phyloP scores from a whole-genome alignment of 2,797 vertebrate species.

The Pangasius sanitwongsei region DNA sequence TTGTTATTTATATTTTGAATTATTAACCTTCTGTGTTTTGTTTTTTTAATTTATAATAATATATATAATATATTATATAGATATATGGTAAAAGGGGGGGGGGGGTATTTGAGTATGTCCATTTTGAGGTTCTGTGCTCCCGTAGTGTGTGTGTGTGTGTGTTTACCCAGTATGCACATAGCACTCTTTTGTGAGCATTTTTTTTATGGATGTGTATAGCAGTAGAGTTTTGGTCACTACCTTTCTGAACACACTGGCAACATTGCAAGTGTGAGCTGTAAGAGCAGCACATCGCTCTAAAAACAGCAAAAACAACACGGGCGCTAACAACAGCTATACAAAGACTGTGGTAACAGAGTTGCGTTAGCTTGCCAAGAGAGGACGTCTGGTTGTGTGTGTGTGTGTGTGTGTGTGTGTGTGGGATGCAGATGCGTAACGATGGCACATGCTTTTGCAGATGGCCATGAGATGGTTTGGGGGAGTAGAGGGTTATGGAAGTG shows the following conservation, averaged over 20 bases:
- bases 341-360: constrained; percentile 37
- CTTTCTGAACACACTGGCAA: background rate
- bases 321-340: constrained; percentile 44
- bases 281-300: constrained; percentile 25
- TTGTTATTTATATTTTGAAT: background rate
- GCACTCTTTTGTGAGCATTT: background rate
- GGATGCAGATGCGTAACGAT: constrained; percentile 33
- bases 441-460: constrained; percentile 29
- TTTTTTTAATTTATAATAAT: background rate
- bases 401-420: constrained; percentile 3
- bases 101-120: background rate
- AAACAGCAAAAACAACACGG: constrained; percentile 39
- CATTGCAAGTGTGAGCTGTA: constrained; percentile 37
- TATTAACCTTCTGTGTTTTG: background rate
- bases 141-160: background rate
- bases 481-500: constrained; percentile 30
- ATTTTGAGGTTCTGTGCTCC: background rate
- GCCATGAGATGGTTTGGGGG: constrained; percentile 20
- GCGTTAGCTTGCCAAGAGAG: constrained; percentile 31
- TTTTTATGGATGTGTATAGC: background rate
- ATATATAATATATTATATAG: background rate
- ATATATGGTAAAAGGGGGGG: background rate
- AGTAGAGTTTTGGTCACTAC: background rate
- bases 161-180: background rate
- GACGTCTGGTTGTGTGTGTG: constrained; percentile 16